Conservation (phyloP, 2,797 vertebrate species). For the Sebastes oblongus region DNA sequence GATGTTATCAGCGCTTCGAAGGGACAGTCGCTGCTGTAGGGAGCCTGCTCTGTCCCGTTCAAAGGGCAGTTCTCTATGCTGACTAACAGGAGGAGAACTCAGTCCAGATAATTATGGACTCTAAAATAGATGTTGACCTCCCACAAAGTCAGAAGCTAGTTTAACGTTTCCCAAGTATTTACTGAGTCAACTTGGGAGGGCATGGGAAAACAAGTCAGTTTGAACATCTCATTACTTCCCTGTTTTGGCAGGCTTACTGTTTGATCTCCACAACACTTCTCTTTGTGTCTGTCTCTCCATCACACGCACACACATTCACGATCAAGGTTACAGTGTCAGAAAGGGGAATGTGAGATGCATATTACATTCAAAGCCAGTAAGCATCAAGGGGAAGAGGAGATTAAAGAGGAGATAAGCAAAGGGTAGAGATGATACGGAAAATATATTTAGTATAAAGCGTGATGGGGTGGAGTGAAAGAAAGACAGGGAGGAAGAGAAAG, state of each 20-base stretch:
- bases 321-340: slow-evolving; percentile 1
- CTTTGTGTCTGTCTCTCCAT: background rate
- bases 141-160: background rate
- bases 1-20: slow-evolving; percentile 38
- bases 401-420: background rate
- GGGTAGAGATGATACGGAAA: background rate
- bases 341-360: background rate
- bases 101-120: background rate
- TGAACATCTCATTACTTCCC: background rate
- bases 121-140: background rate
- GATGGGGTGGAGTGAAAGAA: background rate
- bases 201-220: background rate
- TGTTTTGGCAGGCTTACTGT: background rate
- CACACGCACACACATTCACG: background rate
- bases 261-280: background rate
- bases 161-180: background rate
- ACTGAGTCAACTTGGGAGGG: background rate
- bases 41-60: background rate
- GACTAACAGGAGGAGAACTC: background rate
- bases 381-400: background rate
- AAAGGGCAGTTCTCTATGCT: slow-evolving; percentile 9
- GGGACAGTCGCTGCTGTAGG: background rate
- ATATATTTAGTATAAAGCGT: background rate
- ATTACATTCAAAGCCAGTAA: background rate
- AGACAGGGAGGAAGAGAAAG: background rate